Percentiles rank a stretch among this genome's conserved stretches.
phyloP scores from a whole-genome alignment of 2,113 vertebrate genomes.

The Lophius piscatorius region DNA sequence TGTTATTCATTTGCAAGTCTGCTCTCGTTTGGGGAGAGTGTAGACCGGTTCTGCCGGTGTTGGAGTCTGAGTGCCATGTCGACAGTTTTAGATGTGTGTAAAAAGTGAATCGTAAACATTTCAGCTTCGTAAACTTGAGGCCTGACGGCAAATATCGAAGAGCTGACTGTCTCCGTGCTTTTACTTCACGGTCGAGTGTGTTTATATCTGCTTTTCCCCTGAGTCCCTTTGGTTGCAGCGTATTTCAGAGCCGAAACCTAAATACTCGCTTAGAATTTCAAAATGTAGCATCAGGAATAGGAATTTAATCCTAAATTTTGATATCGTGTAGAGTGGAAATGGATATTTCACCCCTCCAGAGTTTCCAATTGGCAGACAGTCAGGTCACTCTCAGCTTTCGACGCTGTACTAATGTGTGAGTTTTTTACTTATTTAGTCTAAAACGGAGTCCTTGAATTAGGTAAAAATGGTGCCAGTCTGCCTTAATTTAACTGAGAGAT shows the following conservation, averaged over 20 bases:
- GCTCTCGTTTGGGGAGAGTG: slow-evolving; percentile 8
- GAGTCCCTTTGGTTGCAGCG: neutral
- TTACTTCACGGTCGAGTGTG: neutral
- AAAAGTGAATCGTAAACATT: neutral
- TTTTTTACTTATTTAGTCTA: no score
- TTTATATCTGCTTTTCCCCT: neutral
- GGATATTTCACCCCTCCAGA: no score
- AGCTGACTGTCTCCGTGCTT: neutral
- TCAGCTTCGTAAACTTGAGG: neutral
- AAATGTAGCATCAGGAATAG: no score
- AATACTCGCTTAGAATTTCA: neutral
- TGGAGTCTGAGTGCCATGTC: neutral
- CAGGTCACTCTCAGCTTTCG: no score
- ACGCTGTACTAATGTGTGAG: no score
- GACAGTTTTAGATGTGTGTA: slow-evolving; percentile 12
- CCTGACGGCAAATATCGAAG: neutral
- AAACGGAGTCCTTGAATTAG: no score
- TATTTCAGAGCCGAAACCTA: neutral
- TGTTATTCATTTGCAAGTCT: slow-evolving; percentile 46
- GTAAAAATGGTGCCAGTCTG: no score
- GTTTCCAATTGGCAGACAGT: no score
- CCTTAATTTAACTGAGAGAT: no score
- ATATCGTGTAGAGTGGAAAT: no score
- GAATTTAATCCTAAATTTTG: neutral
- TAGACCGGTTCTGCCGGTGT: neutral